Conservation (phyloP, 2,888 invertebrate species). For the Nematopogon swammerdamellus region DNA sequence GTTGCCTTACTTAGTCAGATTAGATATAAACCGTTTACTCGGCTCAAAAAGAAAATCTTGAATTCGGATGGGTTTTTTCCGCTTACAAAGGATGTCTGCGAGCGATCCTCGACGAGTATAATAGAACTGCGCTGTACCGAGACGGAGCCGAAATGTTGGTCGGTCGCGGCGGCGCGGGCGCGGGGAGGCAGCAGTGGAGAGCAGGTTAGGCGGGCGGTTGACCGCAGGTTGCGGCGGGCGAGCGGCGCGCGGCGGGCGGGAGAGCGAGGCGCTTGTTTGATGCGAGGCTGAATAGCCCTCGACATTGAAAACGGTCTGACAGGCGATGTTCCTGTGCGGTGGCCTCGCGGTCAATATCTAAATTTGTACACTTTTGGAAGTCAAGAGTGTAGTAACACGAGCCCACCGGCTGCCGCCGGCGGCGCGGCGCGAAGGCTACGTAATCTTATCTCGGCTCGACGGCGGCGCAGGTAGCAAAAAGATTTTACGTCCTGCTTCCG, state of each 20-base stretch:
- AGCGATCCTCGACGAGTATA: not conserved
- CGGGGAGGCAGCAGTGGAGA: not conserved
- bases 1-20: no score
- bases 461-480: not conserved
- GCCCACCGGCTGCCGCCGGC: no score
- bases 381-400: not conserved
- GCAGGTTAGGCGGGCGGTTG: not conserved
- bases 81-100: not conserved
- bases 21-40: no score
- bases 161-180: no score
- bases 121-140: not conserved
- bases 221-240: not conserved
- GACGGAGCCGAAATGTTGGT: not conserved
- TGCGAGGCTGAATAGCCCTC: not conserved
- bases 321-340: not conserved
- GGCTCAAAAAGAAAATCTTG: not conserved
- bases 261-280: not conserved
- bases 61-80: not conserved
- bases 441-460: not conserved
- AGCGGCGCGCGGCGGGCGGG: not conserved
- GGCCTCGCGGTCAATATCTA: not conserved
- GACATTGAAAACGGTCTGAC: not conserved
- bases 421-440: no score
- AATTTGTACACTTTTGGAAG: not conserved
- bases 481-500: slow-evolving; percentile 1